Evolutionary conservation across 2,888 invertebrate species (phyloP), one percentile per base, ranked within the genome.

Genomic region (Clusia tigrina): DNA sequence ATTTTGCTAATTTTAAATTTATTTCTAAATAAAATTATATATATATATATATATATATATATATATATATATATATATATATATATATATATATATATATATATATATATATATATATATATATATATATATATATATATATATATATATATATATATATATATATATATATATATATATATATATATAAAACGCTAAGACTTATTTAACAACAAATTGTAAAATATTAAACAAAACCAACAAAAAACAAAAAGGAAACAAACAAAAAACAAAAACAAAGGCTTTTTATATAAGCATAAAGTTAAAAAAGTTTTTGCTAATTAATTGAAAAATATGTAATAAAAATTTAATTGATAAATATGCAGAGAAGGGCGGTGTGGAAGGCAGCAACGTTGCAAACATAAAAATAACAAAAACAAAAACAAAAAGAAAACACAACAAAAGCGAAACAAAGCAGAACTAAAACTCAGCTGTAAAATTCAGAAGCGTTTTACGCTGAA

Each of bases 121-220:
- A n/a, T n/a, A n/a, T n/a, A n/a, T n/a, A n/a, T n/a, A n/a, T n/a
- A n/a, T n/a, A n/a, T n/a, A n/a, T n/a, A n/a, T n/a, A n/a, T n/a
- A n/a, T n/a, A n/a, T n/a, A n/a, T n/a, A n/a, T n/a, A n/a, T n/a
- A n/a, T n/a, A n/a, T n/a, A n/a, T n/a, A n/a, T n/a, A n/a, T n/a
- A n/a, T n/a, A n/a, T n/a, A n/a, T n/a, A n/a, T n/a, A n/a, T n/a
- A n/a, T n/a, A n/a, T n/a, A n/a, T n/a, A n/a, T n/a, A n/a, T n/a
- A n/a, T n/a, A n/a, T 6, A 32, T 69, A 71, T 69, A 64, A 74
- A 73, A 74, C 76, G 74, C 74, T 76, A 74, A 74, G 77, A 74
- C 77, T 77, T 54, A 26, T 54, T 73, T 73, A 68, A 64, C 60
- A 60, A 15, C 15, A 57, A 57, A 51, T 38, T 37, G 37, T 37